These are phyloP conservation scores for Heterodera schachtii DNA, from an alignment of 1,140 invertebrate genomes.

Conservation along the genomic window DNA sequence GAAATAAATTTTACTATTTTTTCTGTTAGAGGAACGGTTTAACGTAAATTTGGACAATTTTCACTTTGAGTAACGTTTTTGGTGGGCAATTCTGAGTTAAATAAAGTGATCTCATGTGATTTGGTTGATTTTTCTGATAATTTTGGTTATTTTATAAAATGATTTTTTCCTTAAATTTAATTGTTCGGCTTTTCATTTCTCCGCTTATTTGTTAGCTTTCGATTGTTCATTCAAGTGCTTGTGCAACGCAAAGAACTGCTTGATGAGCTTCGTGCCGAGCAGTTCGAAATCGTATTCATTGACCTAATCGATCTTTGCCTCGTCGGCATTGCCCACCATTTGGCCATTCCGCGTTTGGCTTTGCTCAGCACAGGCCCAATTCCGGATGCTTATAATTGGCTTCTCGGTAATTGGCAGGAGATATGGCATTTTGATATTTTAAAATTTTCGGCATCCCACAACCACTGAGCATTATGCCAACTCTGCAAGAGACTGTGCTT, in stretches of 20 bases:
- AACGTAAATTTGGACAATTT: no score
- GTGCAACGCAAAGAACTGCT: slow-evolving; percentile 44
- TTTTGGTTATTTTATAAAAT: no score
- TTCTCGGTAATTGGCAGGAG: slow-evolving; percentile 30
- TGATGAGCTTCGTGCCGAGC: slow-evolving; percentile 32
- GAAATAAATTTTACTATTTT: no score
- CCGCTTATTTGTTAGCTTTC: no score
- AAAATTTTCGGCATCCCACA: slow-evolving; percentile 37
- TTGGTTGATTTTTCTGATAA: background rate
- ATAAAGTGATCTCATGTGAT: no score
- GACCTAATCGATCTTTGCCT: slow-evolving; percentile 47
- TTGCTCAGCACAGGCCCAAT: slow-evolving; percentile 50
- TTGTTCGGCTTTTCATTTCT: no score
- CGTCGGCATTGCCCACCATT: slow-evolving; percentile 40
- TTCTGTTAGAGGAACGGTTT: no score
- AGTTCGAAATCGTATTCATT: slow-evolving; percentile 50
- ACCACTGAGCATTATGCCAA: slow-evolving; percentile 40
- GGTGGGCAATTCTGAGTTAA: no score
- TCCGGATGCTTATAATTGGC: slow-evolving; percentile 32
- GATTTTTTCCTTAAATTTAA: no score
- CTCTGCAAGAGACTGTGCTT: slow-evolving; percentile 30
- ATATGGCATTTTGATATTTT: background rate
- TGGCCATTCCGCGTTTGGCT: slow-evolving; percentile 35
- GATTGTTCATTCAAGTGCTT: slow-evolving; percentile 39
- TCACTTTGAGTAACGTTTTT: no score